phyloP scores from a whole-genome alignment of 1,140 invertebrate genomes.

The Schlechtendalia chinensis region DNA sequence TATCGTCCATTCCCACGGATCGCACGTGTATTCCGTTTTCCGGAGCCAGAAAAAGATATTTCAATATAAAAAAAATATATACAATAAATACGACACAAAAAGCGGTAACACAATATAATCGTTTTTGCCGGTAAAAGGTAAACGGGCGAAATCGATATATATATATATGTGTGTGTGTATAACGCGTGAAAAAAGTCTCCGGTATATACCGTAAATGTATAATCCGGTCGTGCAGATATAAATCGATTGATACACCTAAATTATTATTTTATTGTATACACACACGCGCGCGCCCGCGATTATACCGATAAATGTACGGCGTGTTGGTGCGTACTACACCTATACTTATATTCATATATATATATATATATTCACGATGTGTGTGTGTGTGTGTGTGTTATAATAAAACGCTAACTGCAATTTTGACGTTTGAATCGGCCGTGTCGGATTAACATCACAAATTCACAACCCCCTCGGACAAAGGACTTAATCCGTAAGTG shows the following conservation, averaged over 20 bases:
- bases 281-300: background rate
- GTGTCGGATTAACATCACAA: conserved; percentile 44
- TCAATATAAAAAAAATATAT: too few species aligned
- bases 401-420: conserved; percentile 24
- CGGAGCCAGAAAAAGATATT: too few species aligned
- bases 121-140: conserved; percentile 27
- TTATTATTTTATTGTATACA: conserved; percentile 22
- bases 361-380: conserved; percentile 13
- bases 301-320: too few species aligned
- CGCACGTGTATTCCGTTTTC: too few species aligned
- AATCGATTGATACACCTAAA: conserved; percentile 30
- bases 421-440: conserved; percentile 49
- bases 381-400: background rate
- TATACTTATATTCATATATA: background rate
- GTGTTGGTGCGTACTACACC: too few species aligned
- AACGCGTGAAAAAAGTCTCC: too few species aligned
- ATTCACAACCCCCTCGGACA: background rate
- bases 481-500: conserved; percentile 40
- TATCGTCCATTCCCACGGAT: too few species aligned
- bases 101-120: conserved; percentile 13
- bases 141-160: conserved; percentile 14
- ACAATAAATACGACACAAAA: too few species aligned
- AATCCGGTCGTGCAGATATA: background rate
- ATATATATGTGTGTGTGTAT: background rate
- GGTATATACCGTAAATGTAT: background rate